Base-by-base conservation (phyloP, 1,140 invertebrate species). In the Drosophila kepulauana region DNA sequence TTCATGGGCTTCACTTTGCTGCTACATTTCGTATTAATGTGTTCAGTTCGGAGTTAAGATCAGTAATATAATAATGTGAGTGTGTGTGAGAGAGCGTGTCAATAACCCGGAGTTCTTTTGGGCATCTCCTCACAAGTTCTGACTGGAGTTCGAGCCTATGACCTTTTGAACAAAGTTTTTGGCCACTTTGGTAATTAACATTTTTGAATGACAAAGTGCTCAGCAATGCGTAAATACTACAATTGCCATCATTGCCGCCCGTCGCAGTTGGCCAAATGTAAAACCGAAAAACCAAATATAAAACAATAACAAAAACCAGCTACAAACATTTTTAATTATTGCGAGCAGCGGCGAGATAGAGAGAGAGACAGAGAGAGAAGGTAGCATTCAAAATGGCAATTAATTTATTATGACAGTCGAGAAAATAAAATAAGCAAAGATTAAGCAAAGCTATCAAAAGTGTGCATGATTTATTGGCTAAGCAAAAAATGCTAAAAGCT, bases 181-280 rank as follows among this genome's bases (percentile, higher is more conserved):
- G 30, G 64, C 48, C 52, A 52, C 66, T 59, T 72, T 72, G 64
- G 13, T 73, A 79, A 76, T 64, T 63, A 62, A 33, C 63, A 72
- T 80, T 65, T 65, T 63, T 57, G 30, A 81, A 89, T 85, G 88
- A 91, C 88, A 91, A 89, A 91, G 89, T 91, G 89, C 46, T 89
- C 88, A 91, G 74, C 88, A 91, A 91, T 91, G 84, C 88, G 88
- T 91, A 91, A 91, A 91, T 87, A 64, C 69, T 87, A 64, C 69
- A 91, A 82, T 82, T 81, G 79, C 75, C 61, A 70, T 71, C 75
- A 78, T 77, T 67, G 62, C 56, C 51, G 72, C 70, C 56, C 61
- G 72, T 75, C 65, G 66, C 54, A 51, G 59, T 76, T 84, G 49
- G 73, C 72, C 46, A 74, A 79, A 79, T 66, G 58, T 68, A 56